A percentile compares a stretch with the other conserved stretches of the same genome.
These are phyloP conservation scores for Aporrectodea caliginosa DNA, from an alignment of 1,140 invertebrate genomes.

Conservation along the genomic window DNA sequence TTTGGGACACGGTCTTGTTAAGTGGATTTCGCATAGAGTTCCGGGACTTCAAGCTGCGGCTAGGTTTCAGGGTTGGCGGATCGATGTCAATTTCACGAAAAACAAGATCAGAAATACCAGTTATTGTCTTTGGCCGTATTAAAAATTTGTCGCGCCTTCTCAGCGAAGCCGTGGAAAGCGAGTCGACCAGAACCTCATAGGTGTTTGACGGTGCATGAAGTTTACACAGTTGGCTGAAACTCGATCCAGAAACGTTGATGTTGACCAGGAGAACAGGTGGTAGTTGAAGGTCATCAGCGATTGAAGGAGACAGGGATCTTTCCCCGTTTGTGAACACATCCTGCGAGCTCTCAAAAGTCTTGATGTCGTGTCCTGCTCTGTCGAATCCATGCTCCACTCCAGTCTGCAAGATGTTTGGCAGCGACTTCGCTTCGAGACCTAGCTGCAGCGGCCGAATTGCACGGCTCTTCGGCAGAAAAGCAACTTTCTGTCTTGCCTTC, in stretches of 20 bases:
- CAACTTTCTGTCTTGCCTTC: neutral
- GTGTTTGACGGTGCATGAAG: neutral
- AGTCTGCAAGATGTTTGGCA: neutral
- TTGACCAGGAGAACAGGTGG: neutral
- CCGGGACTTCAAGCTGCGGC: neutral
- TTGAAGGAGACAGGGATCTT: neutral
- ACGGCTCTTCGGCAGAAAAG: neutral
- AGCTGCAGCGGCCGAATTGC: neutral
- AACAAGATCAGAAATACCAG: neutral
- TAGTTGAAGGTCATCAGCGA: neutral
- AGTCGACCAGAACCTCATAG: neutral
- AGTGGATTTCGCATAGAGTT: neutral
- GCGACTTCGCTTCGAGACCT: neutral
- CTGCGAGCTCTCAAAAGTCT: neutral
- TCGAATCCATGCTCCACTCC: neutral
- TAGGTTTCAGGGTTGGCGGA: neutral
- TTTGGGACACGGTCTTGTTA: neutral
- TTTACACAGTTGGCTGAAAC: neutral
- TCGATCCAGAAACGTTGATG: neutral
- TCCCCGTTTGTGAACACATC: neutral
- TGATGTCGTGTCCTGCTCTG: neutral
- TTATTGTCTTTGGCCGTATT: neutral
- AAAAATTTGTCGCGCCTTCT: neutral
- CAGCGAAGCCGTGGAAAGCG: neutral
- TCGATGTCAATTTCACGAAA: neutral